These are phyloP conservation scores for Baronia brevicornis DNA, from an alignment of 2,888 invertebrate genomes.

Conservation along the genomic window DNA sequence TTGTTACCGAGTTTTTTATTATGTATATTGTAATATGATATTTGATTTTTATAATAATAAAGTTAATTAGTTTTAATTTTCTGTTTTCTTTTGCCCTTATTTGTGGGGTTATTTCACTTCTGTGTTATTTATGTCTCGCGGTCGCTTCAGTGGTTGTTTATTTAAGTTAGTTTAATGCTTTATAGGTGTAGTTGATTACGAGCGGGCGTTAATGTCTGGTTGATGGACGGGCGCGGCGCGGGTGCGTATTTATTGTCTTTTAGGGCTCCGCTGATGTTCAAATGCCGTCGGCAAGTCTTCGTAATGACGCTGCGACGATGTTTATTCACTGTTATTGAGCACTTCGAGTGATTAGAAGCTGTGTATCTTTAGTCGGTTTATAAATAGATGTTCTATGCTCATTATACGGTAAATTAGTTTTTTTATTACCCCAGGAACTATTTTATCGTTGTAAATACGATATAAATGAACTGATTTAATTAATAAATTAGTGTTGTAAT, in stretches of 20 bases:
- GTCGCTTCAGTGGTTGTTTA: constrained; percentile 15
- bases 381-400: constrained; percentile 11
- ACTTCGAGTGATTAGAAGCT: constrained; percentile 14
- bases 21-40: background rate
- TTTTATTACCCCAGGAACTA: background rate
- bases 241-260: constrained; percentile 18
- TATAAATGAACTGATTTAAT: no score
- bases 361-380: constrained; percentile 13
- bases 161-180: constrained; percentile 31
- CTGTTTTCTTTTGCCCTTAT: constrained; percentile 1
- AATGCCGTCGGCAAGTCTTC: constrained; percentile 6
- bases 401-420: constrained; percentile 5
- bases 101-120: constrained; percentile 1
- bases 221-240: constrained; percentile 18
- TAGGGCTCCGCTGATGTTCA: constrained; percentile 10
- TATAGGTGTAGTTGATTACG: constrained; percentile 34
- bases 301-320: constrained; percentile 12
- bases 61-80: background rate
- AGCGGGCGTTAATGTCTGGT: constrained; percentile 26
- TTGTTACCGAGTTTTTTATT: constrained; percentile 16
- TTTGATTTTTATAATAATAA: background rate
- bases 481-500: no score
- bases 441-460: background rate
- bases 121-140: constrained; percentile 11
- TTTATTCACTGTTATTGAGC: constrained; percentile 15